Percentiles rank a stretch among this genome's conserved stretches.
phyloP scores from a whole-genome alignment of 2,797 vertebrate genomes.

The Pseudotriccus pelzelni region DNA sequence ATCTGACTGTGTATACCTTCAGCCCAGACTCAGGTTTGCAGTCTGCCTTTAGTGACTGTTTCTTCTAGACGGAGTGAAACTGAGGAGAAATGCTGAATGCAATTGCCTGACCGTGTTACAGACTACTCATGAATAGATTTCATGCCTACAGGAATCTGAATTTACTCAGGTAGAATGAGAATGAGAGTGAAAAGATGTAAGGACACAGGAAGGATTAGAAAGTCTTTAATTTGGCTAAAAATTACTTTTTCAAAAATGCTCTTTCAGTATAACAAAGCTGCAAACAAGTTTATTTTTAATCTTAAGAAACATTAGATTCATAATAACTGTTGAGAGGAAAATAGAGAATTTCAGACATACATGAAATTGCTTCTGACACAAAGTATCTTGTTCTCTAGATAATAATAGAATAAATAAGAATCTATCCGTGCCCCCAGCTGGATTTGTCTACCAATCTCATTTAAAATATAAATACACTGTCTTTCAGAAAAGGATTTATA shows the following conservation, averaged over 20 bases:
- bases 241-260: background rate
- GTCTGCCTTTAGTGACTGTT: background rate
- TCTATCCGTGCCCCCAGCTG: background rate
- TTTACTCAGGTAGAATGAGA: background rate
- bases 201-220: background rate
- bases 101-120: background rate
- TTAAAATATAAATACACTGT: background rate
- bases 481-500: background rate
- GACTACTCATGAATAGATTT: background rate
- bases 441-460: background rate
- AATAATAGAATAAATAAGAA: background rate
- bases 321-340: background rate
- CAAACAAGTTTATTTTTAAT: background rate
- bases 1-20: background rate
- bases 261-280: background rate
- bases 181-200: background rate
- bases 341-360: background rate
- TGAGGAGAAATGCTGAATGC: background rate
- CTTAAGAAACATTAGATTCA: background rate
- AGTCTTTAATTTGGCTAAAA: background rate
- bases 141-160: background rate
- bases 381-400: background rate
- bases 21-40: background rate
- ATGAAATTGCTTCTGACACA: background rate
- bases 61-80: background rate